Base-by-base conservation (phyloP, 2,113 vertebrate species). In the Anser brachyrhynchus region DNA sequence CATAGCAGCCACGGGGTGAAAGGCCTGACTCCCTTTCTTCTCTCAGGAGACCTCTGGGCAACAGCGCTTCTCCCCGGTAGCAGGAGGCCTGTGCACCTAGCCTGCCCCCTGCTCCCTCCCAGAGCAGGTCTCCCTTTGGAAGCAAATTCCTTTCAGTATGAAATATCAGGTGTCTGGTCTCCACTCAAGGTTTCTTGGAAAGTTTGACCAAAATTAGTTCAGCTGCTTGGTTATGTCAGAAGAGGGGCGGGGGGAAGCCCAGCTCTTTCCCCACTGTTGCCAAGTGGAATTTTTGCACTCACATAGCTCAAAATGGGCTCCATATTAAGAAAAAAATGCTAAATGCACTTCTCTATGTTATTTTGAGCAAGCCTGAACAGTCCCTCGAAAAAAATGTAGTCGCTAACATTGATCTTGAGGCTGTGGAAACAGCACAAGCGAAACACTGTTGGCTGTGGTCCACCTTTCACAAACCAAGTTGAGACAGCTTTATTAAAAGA, bases 131-230 rank as follows among this genome's bases (percentile, higher is more conserved):
- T 25, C 12, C 46, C 35, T 73, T 70, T 35, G 52, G 66, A 78
- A 91, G 72, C 12, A 35, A 55, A 13, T 70, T 92, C 43, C 11
- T 77, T 87, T 54, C 4, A 2, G n/a, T 66, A 52, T 41, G 52
- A 93, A 95, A 57, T 80, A 90, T 15, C 70, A 26, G 1, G 35
- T 57, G 37, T 76, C 43, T 73, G 19, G 10, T 76, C 55, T 76
- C 65, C 15, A 16, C 49, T 81, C 1, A 6, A 91, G 21, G 58
- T 92, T 95, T 89, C 92, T 94, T 93, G 85, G 77, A 97, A 96
- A 95, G 65, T 76, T 31, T 93, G 92, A 92, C 75, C n/a, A 90
- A 91, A 91, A 87, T 89, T 65, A 73, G 23, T 87, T 79, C 80
- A 92, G 84, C 82, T 92, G 82, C 75, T 84, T 44, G 76, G 51